Evolutionary conservation across 1,140 invertebrate species (phyloP).

Genomic region (Conus betulinus): DNA sequence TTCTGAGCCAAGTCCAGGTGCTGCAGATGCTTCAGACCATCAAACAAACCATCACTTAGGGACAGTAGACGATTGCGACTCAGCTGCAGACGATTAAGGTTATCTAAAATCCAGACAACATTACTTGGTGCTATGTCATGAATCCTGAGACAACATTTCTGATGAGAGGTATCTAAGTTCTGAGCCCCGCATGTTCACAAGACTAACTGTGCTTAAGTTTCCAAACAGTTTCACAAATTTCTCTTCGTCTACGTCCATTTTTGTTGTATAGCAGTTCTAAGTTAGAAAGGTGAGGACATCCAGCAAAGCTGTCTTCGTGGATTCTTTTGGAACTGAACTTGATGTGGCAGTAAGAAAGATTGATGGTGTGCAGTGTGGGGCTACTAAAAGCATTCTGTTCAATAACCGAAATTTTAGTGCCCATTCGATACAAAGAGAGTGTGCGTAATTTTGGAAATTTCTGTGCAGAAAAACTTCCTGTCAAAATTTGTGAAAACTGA

Average conservation of each 20-base stretch:
- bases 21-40: conserved; percentile 16
- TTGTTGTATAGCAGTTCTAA: not conserved
- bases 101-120: not conserved
- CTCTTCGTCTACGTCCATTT: not conserved
- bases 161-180: not conserved
- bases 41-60: conserved; percentile 4
- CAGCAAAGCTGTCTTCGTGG: not conserved
- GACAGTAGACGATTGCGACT: not conserved
- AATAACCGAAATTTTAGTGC: not conserved
- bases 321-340: not conserved
- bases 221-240: conserved; percentile 9
- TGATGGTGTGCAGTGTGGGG: not conserved
- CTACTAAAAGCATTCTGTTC: not conserved
- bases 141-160: no score
- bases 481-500: not conserved
- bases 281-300: not conserved
- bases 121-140: no score
- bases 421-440: not conserved
- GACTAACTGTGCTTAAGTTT: not conserved
- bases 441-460: not conserved
- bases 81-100: not conserved
- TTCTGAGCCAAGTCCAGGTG: not conserved
- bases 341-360: not conserved
- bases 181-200: not conserved
- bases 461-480: not conserved